Evolutionary conservation across 2,113 vertebrate species (phyloP).

Genomic region (Rhabdornis inornatus): DNA sequence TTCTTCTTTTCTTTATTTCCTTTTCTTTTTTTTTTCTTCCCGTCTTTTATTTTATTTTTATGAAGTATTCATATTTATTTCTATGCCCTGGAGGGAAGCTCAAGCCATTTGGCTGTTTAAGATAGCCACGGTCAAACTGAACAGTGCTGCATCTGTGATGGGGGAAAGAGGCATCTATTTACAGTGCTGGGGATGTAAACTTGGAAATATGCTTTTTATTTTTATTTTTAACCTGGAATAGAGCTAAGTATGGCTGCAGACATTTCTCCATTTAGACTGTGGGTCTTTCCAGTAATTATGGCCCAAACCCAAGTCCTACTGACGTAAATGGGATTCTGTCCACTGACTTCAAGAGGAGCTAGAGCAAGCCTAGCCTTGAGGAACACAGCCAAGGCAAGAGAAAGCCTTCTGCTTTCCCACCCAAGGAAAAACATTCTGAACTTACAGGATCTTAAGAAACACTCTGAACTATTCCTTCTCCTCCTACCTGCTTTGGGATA

Average conservation of each 20-base stretch:
- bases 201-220: not conserved
- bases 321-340: conserved; percentile 27
- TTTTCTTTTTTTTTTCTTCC: not conserved
- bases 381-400: not conserved
- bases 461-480: not conserved
- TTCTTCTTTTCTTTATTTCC: not conserved
- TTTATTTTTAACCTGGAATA: conserved; percentile 53
- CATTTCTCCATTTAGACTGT: not conserved
- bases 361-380: not conserved
- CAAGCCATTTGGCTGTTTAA: not conserved
- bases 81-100: not conserved
- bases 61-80: not conserved
- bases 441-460: not conserved
- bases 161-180: conserved; percentile 4
- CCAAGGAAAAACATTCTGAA: not conserved
- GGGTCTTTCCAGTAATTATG: conserved; percentile 51
- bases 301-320: not conserved
- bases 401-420: not conserved
- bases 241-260: conserved; percentile 14
- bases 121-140: not conserved
- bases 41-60: not conserved
- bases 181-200: not conserved
- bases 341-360: not conserved
- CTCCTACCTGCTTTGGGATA: not conserved
- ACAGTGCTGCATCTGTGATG: conserved; percentile 26